Base-by-base conservation (phyloP, 1,140 invertebrate species). In the Zaprionus inermis region DNA sequence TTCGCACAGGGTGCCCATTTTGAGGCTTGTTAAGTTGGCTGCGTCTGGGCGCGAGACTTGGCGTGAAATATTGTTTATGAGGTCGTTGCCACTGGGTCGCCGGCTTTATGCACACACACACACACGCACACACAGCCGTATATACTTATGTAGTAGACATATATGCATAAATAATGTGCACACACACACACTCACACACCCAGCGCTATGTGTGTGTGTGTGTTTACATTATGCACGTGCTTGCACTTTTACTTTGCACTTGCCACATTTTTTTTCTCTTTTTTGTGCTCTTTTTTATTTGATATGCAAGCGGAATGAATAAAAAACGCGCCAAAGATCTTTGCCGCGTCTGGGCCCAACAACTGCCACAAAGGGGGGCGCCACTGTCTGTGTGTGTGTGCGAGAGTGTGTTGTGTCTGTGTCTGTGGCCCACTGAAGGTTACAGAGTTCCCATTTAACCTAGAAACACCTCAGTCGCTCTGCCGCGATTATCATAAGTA, bases 191-290 rank as follows among this genome's bases (percentile, higher is more conserved):
- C n/a, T 18, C 12, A 54, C 2, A 70, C 20, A 44, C 18, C 56
- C 22, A 38, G 6, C n/a, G 34, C 7, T 34, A 7, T 63, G 12
- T 44, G 34, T 22, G 14, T 58, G 30, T 56, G 51, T 66, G 34
- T 59, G 46, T 51, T 64, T 64, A 52, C 68, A 70, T 72, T 49
- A 56, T 71, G 49, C 30, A 67, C 51, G 54, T 79, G 72, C 76
- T 72, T 84, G 82, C 81, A 79, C 80, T 84, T 82, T 82, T 82
- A 82, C 80, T 82, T 82, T 82, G 76, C 80, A 82, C 80, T 82
- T 82, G 81, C 78, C 80, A 79, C 80, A 83, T 16, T 44, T 32
- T 44, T 41, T 14, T 76, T 68, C 9, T 44, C 16, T 41, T 38
- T 76, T 76, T 76, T 68, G 49, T 71, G 60, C 54, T 63, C 44